Percentiles rank a stretch among this genome's conserved stretches.
phyloP scores from a whole-genome alignment of 1,140 invertebrate genomes.

The Drosophila busckii region DNA sequence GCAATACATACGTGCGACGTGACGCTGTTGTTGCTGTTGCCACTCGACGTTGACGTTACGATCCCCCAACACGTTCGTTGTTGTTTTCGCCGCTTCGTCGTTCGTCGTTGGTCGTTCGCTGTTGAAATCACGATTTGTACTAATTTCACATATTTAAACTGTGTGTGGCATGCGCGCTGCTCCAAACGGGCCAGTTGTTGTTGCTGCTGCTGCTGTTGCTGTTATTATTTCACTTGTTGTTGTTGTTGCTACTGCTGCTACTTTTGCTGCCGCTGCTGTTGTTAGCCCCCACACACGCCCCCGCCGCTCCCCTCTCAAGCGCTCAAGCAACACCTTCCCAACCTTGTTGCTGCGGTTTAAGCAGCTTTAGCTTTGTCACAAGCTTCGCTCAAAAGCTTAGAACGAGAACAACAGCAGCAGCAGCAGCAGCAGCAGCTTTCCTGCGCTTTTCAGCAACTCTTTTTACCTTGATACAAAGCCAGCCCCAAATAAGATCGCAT shows the following conservation, averaged over 20 bases:
- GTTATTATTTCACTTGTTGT: slow-evolving; percentile 34
- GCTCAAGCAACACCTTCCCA: slow-evolving; percentile 44
- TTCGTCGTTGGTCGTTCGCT: slow-evolving; percentile 76
- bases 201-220: slow-evolving; percentile 43
- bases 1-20: slow-evolving; percentile 50
- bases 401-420: slow-evolving; percentile 7
- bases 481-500: too few species aligned
- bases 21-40: slow-evolving; percentile 45
- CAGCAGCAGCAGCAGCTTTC: too few species aligned
- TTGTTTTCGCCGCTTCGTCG: slow-evolving; percentile 66
- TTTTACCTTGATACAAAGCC: neutral
- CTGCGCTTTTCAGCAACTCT: neutral
- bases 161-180: slow-evolving; percentile 77
- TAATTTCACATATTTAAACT: slow-evolving; percentile 79
- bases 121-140: slow-evolving; percentile 79
- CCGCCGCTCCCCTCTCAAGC: neutral
- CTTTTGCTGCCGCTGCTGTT: slow-evolving; percentile 40
- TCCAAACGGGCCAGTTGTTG: slow-evolving; percentile 71
- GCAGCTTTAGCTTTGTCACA: slow-evolving; percentile 23
- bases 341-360: slow-evolving; percentile 16
- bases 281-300: slow-evolving; percentile 38
- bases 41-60: slow-evolving; percentile 44
- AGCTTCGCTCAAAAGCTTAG: slow-evolving; percentile 34
- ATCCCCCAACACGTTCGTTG: slow-evolving; percentile 48
- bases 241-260: slow-evolving; percentile 37